Base-by-base conservation (phyloP, 2,888 invertebrate species). In the Ennomos erosarius region DNA sequence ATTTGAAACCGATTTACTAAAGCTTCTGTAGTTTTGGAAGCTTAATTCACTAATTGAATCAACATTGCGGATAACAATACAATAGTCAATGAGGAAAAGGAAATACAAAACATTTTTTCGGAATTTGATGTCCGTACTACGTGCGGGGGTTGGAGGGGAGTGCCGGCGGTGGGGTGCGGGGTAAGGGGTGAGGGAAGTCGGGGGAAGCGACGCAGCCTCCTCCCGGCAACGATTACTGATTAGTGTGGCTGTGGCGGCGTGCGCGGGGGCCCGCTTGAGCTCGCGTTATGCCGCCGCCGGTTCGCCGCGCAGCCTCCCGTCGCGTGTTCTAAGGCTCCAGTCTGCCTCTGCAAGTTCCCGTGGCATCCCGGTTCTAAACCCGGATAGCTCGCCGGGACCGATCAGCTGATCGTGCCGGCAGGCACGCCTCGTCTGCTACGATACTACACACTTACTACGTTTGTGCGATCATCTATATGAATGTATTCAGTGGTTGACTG, bases 151-250 rank as follows among this genome's bases (percentile, higher is more conserved):
- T 58, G 70, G 59, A 43, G 65, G 58, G 59, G 57, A 47, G 56
- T 44, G 64, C 33, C 34, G 45, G 39, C 44, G 42, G 69, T 64
- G 66, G 68, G 64, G 58, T 50, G 66, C 67, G 67, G 49, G 56
- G 56, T 11, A 52, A 36, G 48, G 58, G 40, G 53, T 45, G 65
- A 63, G 73, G 65, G 59, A 71, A 72, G 72, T 70, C 61, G 69
- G 64, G 56, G 70, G 65, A 80, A 80, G 85, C 84, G 85, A 85
- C 90, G 89, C 91, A 91, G 91, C 91, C 90, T 91, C 91, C 87
- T 83, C 88, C 87, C 88, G 85, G 83, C 92, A 92, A 93, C 92
- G 93, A 92, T 93, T 93, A 93, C 93, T 92, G 92, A 92, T 93
- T 92, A 93, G 93, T 93, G 88, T 88, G 88, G 85, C 88, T 92